Conservation (phyloP, 2,797 vertebrate genomes). For the Toxotes lorentzi region DNA sequence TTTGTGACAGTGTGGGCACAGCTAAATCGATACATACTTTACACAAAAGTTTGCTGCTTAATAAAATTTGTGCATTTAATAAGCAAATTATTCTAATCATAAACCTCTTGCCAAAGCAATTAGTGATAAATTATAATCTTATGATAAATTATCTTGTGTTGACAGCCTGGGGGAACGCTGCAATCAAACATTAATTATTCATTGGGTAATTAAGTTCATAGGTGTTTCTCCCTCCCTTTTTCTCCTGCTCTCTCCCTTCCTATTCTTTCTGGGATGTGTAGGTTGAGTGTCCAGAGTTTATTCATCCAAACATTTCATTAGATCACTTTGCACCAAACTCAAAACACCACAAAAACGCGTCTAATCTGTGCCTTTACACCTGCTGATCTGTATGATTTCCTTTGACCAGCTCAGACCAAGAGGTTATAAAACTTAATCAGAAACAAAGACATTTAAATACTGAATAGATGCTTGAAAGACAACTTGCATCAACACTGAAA, state of each 20-base stretch:
- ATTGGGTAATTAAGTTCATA: conserved; percentile 89
- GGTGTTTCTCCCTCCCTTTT: conserved; percentile 74
- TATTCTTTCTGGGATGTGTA: conserved; percentile 23
- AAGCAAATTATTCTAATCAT: conserved; percentile 88
- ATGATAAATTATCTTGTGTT: conserved; percentile 89
- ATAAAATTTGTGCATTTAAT: conserved; percentile 87
- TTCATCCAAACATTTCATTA: conserved; percentile 34
- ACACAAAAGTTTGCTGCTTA: conserved; percentile 78
- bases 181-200: conserved; percentile 91
- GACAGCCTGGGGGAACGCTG: conserved; percentile 85
- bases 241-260: conserved; percentile 14
- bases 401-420: neutral
- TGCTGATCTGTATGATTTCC: neutral
- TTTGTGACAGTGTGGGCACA: conserved; percentile 51
- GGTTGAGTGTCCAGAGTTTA: conserved; percentile 49
- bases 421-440: neutral
- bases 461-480: neutral
- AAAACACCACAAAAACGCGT: neutral
- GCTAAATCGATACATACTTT: conserved; percentile 70
- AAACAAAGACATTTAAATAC: neutral
- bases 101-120: conserved; percentile 88
- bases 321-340: neutral
- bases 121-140: conserved; percentile 90
- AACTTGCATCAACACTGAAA: neutral
- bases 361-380: neutral